Evolutionary conservation across 2,113 vertebrate species (phyloP), one percentile per base, ranked within the genome.

Genomic region (Heteronetta atricapilla): DNA sequence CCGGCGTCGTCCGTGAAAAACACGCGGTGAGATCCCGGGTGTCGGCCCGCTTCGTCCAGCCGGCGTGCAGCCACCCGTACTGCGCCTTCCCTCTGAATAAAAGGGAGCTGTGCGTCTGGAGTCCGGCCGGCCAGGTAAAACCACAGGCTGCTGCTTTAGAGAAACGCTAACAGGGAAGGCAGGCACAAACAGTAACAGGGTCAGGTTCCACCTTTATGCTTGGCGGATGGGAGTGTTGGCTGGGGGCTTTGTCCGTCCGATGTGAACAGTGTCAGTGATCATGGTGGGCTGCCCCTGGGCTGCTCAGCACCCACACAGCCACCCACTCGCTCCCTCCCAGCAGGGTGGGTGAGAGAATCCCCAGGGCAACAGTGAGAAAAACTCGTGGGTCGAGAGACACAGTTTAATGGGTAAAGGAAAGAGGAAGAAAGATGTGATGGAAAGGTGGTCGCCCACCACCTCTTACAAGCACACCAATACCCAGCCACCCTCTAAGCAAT

Each of bases 81-180:
- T 98, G 97, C 56, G 98, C 98, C 12, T 97, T 99, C 60, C 98
- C 99, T 5, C 25, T 92, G 19, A 76, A 96, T 29, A 83, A 86
- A 53, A 98, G 95, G 12, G 90, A 97, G 2, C 96, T 99, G 11
- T 96, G 98, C 23, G 8, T 99, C 75, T 98, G 98, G 98, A 97
- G 72, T 40, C 77, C 82, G 20, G 90, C 55, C 25, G 4, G 26
- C 13, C 94, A 98, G 98, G 98, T 99, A 95, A 73, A 34, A 10
- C 6, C 23, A 9, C 6, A 34, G 66, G 12, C 55, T 59, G 26
- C 36, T 55, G 0, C 46, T 87, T 66, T 42, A 46, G 59, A 21
- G 23, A 25, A 11, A 9, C 22, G 8, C 17, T 28, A 38, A 56
- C 31, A 88, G 36, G 38, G 67, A 48, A 53, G 33, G 22, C 7